phyloP scores from a whole-genome alignment of 2,113 vertebrate species.

The Noctilio leporinus region DNA sequence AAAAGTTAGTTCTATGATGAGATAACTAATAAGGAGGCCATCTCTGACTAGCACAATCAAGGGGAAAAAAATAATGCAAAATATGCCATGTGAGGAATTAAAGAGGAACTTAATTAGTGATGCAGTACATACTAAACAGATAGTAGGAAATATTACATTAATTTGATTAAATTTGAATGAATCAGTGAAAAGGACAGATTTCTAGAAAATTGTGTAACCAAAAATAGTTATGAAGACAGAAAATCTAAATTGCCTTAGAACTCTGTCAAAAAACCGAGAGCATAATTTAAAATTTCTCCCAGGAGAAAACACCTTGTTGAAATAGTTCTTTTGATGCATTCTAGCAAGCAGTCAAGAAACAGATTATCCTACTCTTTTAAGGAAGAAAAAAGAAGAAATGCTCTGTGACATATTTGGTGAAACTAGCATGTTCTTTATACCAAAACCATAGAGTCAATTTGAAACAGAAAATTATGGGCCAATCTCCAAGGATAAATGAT shows the following conservation, averaged over 20 bases:
- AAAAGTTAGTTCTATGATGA: background rate
- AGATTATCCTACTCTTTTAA: background rate
- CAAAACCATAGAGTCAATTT: background rate
- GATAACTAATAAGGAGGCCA: background rate
- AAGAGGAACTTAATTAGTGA: background rate
- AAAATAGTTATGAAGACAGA: background rate
- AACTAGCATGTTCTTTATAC: background rate
- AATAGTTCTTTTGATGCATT: background rate
- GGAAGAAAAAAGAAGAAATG: background rate
- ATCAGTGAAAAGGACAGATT: background rate
- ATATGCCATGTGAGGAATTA: background rate
- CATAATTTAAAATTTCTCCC: background rate
- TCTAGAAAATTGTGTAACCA: background rate
- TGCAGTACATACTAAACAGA: background rate
- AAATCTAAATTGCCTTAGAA: background rate
- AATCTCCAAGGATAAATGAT: background rate
- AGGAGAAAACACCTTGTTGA: background rate
- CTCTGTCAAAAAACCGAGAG: background rate
- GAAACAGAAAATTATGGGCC: conserved; percentile 14
- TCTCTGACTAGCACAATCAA: background rate
- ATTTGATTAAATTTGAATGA: background rate
- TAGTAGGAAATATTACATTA: background rate
- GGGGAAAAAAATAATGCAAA: background rate
- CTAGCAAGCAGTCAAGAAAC: background rate
- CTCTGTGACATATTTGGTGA: background rate